phyloP scores from a whole-genome alignment of 2,113 vertebrate genomes.

The Stercorarius parasiticus region DNA sequence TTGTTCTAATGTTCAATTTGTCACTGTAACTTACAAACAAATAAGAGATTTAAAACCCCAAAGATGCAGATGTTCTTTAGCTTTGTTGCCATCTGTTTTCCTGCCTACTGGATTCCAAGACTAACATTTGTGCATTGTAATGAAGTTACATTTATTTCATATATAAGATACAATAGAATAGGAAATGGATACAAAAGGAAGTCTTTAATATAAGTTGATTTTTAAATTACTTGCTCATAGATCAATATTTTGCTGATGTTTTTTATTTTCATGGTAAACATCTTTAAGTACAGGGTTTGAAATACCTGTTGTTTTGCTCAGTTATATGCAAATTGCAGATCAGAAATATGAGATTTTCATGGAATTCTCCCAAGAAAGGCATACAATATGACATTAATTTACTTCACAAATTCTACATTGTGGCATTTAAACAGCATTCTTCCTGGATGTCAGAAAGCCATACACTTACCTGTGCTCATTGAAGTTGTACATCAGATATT shows the following conservation, averaged over 20 bases:
- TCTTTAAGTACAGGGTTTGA: not conserved
- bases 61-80: constrained; percentile 66
- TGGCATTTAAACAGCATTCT: not conserved
- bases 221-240: not conserved
- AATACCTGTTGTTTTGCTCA: not conserved
- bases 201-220: not conserved
- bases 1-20: constrained; percentile 55
- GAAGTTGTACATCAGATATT: not conserved
- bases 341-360: not conserved
- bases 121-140: constrained; percentile 9
- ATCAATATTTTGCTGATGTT: not conserved
- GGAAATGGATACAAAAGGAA: not conserved
- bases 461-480: not conserved
- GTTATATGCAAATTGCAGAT: not conserved
- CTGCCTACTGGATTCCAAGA: constrained; percentile 31
- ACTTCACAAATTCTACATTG: not conserved
- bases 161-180: not conserved
- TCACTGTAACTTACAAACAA: constrained; percentile 61
- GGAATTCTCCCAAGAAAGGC: not conserved
- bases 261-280: not conserved
- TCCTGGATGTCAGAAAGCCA: not conserved
- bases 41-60: constrained; percentile 65
- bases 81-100: constrained; percentile 66
- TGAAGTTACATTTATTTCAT: not conserved
- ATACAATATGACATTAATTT: not conserved